These are phyloP conservation scores for Hylyphantes graminicola DNA, from an alignment of 1,140 invertebrate species.

Conservation along the genomic window DNA sequence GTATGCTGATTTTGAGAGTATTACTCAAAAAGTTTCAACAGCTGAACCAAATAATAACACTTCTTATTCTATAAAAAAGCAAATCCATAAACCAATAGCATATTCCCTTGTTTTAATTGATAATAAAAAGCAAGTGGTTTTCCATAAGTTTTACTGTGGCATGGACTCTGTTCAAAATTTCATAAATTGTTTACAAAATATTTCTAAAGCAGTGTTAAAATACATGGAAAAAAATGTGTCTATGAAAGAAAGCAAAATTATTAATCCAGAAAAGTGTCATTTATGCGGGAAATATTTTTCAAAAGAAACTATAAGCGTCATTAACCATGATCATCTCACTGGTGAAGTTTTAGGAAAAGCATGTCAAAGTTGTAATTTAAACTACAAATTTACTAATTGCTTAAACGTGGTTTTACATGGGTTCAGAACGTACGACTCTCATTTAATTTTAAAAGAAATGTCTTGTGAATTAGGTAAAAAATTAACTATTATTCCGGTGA, in stretches of 20 bases:
- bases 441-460: slow-evolving; percentile 34
- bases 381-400: slow-evolving; percentile 9
- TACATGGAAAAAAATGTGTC: not conserved
- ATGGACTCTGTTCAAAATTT: not conserved
- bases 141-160: slow-evolving; percentile 10
- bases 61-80: not conserved
- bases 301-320: not conserved
- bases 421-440: slow-evolving; percentile 6
- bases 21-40: slow-evolving; percentile 19
- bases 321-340: slow-evolving; percentile 3
- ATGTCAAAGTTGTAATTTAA: slow-evolving; percentile 20
- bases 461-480: not conserved
- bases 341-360: slow-evolving; percentile 3
- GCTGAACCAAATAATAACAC: not conserved
- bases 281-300: slow-evolving; percentile 10
- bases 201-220: slow-evolving; percentile 11
- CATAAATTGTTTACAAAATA: slow-evolving; percentile 2
- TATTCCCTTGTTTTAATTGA: not conserved
- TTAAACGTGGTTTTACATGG: slow-evolving; percentile 22
- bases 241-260: not conserved
- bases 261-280: slow-evolving; percentile 21
- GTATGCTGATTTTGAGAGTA: slow-evolving; percentile 26
- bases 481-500: slow-evolving; percentile 16
- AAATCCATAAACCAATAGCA: slow-evolving; percentile 5
- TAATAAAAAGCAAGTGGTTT: not conserved